phyloP scores from a whole-genome alignment of 2,797 vertebrate species.

The Chiloscyllium punctatum region DNA sequence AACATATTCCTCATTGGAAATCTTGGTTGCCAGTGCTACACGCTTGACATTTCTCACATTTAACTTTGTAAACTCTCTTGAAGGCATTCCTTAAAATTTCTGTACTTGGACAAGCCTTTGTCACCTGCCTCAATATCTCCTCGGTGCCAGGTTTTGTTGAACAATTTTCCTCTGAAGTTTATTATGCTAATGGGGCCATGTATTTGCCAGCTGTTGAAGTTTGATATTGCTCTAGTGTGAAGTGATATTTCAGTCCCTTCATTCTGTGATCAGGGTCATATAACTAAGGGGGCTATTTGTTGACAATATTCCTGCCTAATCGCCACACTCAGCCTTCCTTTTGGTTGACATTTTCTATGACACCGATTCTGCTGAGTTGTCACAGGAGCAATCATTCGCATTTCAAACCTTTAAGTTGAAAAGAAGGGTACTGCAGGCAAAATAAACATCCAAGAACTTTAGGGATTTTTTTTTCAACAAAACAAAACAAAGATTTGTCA shows the following conservation, averaged over 20 bases:
- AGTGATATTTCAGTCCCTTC: neutral
- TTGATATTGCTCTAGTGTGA: neutral
- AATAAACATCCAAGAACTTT: neutral
- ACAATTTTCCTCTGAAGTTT: neutral
- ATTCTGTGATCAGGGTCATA: neutral
- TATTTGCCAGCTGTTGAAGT: neutral
- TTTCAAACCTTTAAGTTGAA: neutral
- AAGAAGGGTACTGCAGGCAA: neutral
- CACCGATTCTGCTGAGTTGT: no score
- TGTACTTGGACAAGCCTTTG: neutral
- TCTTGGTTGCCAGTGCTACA: neutral
- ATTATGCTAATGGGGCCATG: neutral
- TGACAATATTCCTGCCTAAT: neutral
- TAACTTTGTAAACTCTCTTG: neutral
- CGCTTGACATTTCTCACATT: neutral
- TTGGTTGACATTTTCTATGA: neutral
- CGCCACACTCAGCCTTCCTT: neutral
- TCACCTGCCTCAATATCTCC: neutral
- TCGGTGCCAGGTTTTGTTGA: neutral
- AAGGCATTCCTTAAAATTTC: neutral
- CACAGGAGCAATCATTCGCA: neutral
- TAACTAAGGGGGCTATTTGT: neutral
- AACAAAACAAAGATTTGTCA: no score
- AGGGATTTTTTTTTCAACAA: neutral
- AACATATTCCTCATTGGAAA: neutral